Conservation (phyloP, 2,888 invertebrate genomes). For the Syrphus vitripennis region DNA sequence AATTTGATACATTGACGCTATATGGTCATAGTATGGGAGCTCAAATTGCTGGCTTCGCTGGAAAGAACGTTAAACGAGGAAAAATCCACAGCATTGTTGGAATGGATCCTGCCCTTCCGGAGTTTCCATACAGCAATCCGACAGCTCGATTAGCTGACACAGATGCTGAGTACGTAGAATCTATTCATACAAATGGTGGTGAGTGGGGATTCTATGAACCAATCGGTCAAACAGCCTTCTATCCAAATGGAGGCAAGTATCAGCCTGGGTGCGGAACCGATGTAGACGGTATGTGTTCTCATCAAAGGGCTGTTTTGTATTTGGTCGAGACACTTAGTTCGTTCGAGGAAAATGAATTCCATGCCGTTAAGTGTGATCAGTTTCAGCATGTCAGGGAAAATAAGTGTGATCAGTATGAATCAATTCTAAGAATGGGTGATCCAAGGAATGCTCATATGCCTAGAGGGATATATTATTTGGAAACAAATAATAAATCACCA, state of each 20-base stretch:
- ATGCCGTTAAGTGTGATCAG: slow-evolving; percentile 11
- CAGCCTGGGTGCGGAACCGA: slow-evolving; percentile 81
- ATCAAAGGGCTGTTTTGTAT: slow-evolving; percentile 77
- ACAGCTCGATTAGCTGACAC: slow-evolving; percentile 65
- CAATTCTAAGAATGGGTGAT: slow-evolving; percentile 21
- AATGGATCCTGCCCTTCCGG: slow-evolving; percentile 75
- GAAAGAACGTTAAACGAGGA: slow-evolving; percentile 82
- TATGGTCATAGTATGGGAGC: slow-evolving; percentile 84
- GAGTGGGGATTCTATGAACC: slow-evolving; percentile 73
- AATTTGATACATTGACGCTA: slow-evolving; percentile 81
- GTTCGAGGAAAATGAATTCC: slow-evolving; percentile 4
- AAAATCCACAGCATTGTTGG: slow-evolving; percentile 83
- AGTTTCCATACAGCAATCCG: slow-evolving; percentile 66
- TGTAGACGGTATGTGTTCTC: slow-evolving; percentile 79
- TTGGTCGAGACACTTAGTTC: slow-evolving; percentile 78
- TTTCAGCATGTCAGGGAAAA: slow-evolving; percentile 11
- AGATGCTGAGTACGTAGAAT: slow-evolving; percentile 75
- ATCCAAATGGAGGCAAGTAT: slow-evolving; percentile 82
- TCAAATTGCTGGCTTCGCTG: slow-evolving; percentile 83
- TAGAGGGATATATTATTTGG: slow-evolving; percentile 20
- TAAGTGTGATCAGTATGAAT: background rate
- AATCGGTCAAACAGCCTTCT: slow-evolving; percentile 80
- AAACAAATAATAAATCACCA: slow-evolving; percentile 22
- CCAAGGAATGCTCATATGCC: background rate
- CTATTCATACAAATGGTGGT: slow-evolving; percentile 75